These are phyloP conservation scores for Aplysia californica DNA, from an alignment of 1,140 invertebrate species.

Conservation along the genomic window DNA sequence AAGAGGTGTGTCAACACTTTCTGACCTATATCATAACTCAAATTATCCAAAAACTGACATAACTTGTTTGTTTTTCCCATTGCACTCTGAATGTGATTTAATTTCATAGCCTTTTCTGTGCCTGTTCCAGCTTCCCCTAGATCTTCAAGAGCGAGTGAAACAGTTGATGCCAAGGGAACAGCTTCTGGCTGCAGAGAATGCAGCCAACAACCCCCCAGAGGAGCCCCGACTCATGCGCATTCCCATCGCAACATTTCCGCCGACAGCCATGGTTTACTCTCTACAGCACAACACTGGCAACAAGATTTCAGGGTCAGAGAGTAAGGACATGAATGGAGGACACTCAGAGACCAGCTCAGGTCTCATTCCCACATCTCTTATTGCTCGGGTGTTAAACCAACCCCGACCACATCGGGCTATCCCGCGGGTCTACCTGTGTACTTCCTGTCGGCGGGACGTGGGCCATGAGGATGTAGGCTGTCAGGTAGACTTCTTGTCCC, in stretches of 20 bases:
- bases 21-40: neutral
- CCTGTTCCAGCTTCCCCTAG: conserved; percentile 82
- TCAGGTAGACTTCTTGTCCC: conserved; percentile 44
- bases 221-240: conserved; percentile 81
- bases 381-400: conserved; percentile 93
- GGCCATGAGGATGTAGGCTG: conserved; percentile 53
- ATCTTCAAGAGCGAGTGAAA: conserved; percentile 88
- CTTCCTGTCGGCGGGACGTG: conserved; percentile 53
- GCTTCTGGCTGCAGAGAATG: conserved; percentile 55
- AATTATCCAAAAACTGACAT: neutral
- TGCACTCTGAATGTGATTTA: neutral
- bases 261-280: conserved; percentile 89
- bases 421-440: conserved; percentile 57
- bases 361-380: conserved; percentile 89
- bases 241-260: conserved; percentile 86
- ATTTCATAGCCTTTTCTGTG: neutral
- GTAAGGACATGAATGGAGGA: conserved; percentile 32
- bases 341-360: conserved; percentile 68
- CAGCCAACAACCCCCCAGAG: conserved; percentile 49
- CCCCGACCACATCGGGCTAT: conserved; percentile 54
- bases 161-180: conserved; percentile 67
- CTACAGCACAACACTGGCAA: conserved; percentile 70
- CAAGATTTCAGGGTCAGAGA: neutral
- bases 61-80: neutral
- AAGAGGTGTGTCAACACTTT: too few relatives aligned